A percentile compares a stretch with the other conserved stretches of the same genome.
phyloP scores from a whole-genome alignment of 2,888 invertebrate species.

The Timema cristinae region DNA sequence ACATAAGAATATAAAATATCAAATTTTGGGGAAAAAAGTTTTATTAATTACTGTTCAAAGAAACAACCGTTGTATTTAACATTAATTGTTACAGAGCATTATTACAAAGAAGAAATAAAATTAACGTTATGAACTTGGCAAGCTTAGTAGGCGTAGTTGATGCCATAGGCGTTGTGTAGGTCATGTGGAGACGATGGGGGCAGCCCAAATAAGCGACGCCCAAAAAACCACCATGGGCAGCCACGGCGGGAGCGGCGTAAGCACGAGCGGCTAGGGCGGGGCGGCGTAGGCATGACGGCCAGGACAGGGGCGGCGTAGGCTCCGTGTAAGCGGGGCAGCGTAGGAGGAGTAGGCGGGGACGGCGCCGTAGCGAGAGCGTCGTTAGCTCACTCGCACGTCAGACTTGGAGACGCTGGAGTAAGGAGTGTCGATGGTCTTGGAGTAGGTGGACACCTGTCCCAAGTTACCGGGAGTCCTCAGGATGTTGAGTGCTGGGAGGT shows the following conservation, averaged over 20 bases:
- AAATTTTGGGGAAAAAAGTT: too few species aligned
- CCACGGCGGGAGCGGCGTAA: conserved; percentile 26
- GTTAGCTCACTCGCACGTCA: conserved; percentile 56
- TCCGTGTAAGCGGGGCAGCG: conserved; percentile 31
- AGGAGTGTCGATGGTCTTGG: conserved; percentile 67
- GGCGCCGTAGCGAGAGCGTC: conserved; percentile 28
- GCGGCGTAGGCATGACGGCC: conserved; percentile 29
- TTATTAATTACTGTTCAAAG: too few species aligned
- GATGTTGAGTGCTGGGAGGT: conserved; percentile 33
- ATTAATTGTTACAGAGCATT: too few species aligned
- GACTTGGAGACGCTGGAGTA: conserved; percentile 67
- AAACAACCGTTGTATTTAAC: too few species aligned
- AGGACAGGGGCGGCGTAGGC: conserved; percentile 33
- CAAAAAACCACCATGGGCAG: conserved; percentile 42
- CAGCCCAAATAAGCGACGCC: conserved; percentile 58
- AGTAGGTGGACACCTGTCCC: conserved; percentile 61
- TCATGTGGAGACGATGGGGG: conserved; percentile 61
- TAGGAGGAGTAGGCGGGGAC: too few species aligned
- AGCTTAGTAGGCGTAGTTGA: conserved; percentile 52
- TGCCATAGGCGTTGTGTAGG: conserved; percentile 54
- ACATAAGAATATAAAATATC: too few species aligned
- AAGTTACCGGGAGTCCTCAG: conserved; percentile 62
- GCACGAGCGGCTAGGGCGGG: conserved; percentile 20
- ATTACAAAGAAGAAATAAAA: too few species aligned
- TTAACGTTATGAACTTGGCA: too few species aligned